These are phyloP conservation scores for Eubasilissa splendida DNA, from an alignment of 2,888 invertebrate genomes.

Conservation along the genomic window DNA sequence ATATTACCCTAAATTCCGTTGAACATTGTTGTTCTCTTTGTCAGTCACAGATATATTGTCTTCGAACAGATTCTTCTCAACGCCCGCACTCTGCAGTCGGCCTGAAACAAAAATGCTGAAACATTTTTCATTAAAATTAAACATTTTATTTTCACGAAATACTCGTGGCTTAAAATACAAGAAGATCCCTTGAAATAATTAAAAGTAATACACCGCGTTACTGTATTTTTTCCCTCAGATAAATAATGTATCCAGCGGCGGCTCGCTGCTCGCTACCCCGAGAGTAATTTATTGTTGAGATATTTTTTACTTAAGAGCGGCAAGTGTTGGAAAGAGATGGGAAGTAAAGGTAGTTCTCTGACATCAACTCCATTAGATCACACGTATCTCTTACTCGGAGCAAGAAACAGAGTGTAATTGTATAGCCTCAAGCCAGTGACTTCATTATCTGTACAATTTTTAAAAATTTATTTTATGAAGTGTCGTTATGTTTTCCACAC, in stretches of 20 bases:
- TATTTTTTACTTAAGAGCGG: slow-evolving; percentile 14
- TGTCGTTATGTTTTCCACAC: neutral
- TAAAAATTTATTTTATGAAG: neutral
- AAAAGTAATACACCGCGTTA: slow-evolving; percentile 2
- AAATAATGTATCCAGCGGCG: slow-evolving; percentile 10
- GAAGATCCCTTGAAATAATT: too few relatives aligned
- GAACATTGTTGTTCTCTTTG: too few relatives aligned
- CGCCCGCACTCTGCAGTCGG: too few relatives aligned
- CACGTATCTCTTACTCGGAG: neutral
- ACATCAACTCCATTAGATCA: slow-evolving; percentile 18
- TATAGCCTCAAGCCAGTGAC: neutral
- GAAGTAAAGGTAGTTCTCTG: neutral
- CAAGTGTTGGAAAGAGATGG: neutral
- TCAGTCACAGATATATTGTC: too few relatives aligned
- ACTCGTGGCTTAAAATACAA: too few relatives aligned
- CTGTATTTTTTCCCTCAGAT: slow-evolving; percentile 3
- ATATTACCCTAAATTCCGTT: too few relatives aligned
- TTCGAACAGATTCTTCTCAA: too few relatives aligned
- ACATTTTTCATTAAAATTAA: too few relatives aligned
- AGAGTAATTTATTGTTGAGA: slow-evolving; percentile 4
- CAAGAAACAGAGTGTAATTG: slow-evolving; percentile 1
- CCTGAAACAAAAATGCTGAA: too few relatives aligned
- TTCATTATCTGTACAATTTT: neutral
- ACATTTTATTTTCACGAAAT: too few relatives aligned
- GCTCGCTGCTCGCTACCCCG: neutral